These are phyloP conservation scores for Dysdera silvatica DNA, from an alignment of 1,140 invertebrate genomes.

Conservation along the genomic window DNA sequence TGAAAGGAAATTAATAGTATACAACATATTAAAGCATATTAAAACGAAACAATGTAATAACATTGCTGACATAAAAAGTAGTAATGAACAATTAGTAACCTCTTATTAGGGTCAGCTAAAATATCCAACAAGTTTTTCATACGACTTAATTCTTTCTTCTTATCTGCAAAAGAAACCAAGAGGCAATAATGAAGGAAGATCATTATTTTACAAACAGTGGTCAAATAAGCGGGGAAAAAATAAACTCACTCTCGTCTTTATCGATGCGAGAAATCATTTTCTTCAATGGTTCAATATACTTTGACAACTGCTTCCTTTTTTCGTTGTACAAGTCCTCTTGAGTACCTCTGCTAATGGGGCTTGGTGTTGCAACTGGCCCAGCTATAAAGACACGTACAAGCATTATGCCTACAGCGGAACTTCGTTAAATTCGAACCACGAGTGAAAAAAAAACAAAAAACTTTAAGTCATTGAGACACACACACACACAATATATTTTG, in stretches of 20 bases:
- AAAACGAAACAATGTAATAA: background rate
- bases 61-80: background rate
- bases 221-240: background rate
- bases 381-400: constrained; percentile 21
- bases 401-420: too few species aligned
- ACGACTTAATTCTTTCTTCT: constrained; percentile 71
- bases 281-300: constrained; percentile 83
- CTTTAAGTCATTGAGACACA: too few species aligned
- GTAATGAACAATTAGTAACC: constrained; percentile 5
- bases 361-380: constrained; percentile 42
- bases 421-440: constrained; percentile 17
- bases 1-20: too few species aligned
- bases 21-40: too few species aligned
- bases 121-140: constrained; percentile 88
- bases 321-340: constrained; percentile 79
- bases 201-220: background rate
- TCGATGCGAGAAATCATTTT: constrained; percentile 77
- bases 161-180: constrained; percentile 47
- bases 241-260: constrained; percentile 54
- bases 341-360: constrained; percentile 35
- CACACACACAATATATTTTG: too few species aligned
- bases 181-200: constrained; percentile 10
- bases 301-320: constrained; percentile 81
- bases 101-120: constrained; percentile 72
- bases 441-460: constrained; percentile 21